Conservation (phyloP, 2,113 vertebrate genomes). For the Neogobius melanostomus region DNA sequence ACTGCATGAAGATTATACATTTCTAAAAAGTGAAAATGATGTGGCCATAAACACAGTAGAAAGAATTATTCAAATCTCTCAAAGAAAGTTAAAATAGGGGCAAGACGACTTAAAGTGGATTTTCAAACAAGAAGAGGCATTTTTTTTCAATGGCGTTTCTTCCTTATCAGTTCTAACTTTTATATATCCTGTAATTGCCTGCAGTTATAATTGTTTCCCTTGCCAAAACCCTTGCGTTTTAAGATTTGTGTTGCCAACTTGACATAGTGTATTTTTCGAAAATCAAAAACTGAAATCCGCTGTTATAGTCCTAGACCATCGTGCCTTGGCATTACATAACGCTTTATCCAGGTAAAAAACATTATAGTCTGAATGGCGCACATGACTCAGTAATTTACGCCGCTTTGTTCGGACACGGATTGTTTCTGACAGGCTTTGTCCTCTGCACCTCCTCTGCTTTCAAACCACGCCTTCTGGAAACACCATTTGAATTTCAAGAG, state of each 20-base stretch:
- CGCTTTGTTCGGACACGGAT: not conserved
- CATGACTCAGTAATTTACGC: not conserved
- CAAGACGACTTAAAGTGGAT: too few relatives aligned
- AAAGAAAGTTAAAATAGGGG: too few relatives aligned
- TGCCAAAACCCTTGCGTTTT: too few relatives aligned
- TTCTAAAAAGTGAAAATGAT: not conserved
- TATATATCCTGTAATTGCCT: too few relatives aligned
- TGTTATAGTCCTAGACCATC: not conserved
- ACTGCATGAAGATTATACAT: not conserved
- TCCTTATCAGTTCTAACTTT: too few relatives aligned
- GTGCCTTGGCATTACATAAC: not conserved
- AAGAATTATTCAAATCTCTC: too few relatives aligned
- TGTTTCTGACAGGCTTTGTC: not conserved
- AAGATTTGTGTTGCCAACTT: too few relatives aligned
- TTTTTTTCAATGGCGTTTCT: too few relatives aligned
- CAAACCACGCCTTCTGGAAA: conserved; percentile 1
- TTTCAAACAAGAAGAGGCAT: too few relatives aligned
- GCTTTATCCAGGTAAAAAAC: not conserved
- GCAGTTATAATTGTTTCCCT: too few relatives aligned
- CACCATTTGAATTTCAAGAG: not conserved
- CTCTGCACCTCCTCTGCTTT: not conserved
- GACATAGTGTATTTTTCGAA: not conserved
- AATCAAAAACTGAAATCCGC: not conserved
- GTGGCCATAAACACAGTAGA: too few relatives aligned
- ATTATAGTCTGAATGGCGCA: not conserved